Evolutionary conservation across 2,797 vertebrate species (phyloP).

Genomic region (Apogon talboti): DNA sequence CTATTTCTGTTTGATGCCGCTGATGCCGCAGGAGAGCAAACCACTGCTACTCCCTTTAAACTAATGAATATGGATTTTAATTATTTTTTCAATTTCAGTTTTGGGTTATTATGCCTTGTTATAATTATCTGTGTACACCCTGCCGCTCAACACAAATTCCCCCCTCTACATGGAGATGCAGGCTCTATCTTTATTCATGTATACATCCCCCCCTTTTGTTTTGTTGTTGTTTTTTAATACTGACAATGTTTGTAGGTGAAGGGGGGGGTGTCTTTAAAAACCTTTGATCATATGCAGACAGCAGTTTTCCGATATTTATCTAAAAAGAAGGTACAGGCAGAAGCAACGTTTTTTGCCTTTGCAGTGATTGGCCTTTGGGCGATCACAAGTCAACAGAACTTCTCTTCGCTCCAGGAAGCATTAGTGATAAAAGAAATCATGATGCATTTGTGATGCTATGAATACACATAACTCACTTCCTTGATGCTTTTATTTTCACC

Average conservation of each 20-base stretch:
- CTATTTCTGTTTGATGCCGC: slow-evolving; percentile 21
- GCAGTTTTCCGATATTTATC: slow-evolving; percentile 29
- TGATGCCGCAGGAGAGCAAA: slow-evolving; percentile 9
- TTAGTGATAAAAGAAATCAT: slow-evolving; percentile 17
- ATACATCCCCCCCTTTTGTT: slow-evolving; percentile 19
- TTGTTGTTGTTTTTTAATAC: slow-evolving; percentile 14
- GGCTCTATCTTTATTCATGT: slow-evolving; percentile 30
- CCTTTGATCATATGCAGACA: slow-evolving; percentile 32
- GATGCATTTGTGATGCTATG: slow-evolving; percentile 10
- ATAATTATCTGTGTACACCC: slow-evolving; percentile 50
- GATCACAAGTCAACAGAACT: slow-evolving; percentile 9
- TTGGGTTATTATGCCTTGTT: slow-evolving; percentile 54
- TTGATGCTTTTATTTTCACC: slow-evolving; percentile 1
- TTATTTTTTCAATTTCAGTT: slow-evolving; percentile 51
- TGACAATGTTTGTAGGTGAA: slow-evolving; percentile 10
- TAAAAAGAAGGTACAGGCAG: background rate
- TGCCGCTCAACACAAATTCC: slow-evolving; percentile 18
- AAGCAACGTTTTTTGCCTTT: background rate
- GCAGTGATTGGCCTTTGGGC: slow-evolving; percentile 10
- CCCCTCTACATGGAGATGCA: slow-evolving; percentile 1
- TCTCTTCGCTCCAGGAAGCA: slow-evolving; percentile 6
- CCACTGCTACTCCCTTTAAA: slow-evolving; percentile 39
- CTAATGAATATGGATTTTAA: slow-evolving; percentile 56
- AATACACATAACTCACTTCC: slow-evolving; percentile 5
- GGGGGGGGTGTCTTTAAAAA: background rate